Evolutionary conservation across 2,797 vertebrate genomes (phyloP), one percentile per base, ranked within the genome.

Genomic region (Atherinosoma microstoma): DNA sequence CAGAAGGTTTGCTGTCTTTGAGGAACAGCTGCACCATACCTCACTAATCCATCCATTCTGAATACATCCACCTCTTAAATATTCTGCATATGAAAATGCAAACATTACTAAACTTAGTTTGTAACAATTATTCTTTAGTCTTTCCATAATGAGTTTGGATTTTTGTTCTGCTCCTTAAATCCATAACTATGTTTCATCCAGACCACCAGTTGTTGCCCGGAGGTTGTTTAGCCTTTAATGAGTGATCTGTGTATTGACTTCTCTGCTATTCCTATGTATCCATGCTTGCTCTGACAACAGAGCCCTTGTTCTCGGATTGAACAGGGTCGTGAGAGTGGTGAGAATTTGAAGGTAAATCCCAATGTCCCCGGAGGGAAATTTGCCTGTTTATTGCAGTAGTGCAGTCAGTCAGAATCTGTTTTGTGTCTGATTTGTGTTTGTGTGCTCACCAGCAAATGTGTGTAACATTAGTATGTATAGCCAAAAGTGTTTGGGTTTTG

Each of bases 181-280:
- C 51, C 61, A 22, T 63, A 72, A 70, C 56, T 35, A 6, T n/a
- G 45, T 76, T 30, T 42, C 58, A n/a, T 76, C 47, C 66, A 36
- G 54, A 47, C 36, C 67, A 4, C 3, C 2, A 36, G 58, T 60
- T 69, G 73, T 80, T 63, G 67, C 81, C 69, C 6, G 4, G 38
- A 79, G 82, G 38, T 54, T 77, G 64, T 68, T 68, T 9, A 67
- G 76, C 42, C 80, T 87, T 84, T 85, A 87, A 91, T 90, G 80
- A 90, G 72, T 77, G 71, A 88, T 83, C 70, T 74, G 73, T 84
- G 64, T 59, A 89, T 93, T 79, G 89, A 91, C 90, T 89, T 79
- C 47, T 64, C 58, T 72, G 64, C 56, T 76, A 16, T 79, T 73
- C 5, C 54, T 76, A 54, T 82, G 75, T 82, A 83, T 75, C 60